phyloP scores from a whole-genome alignment of 2,888 invertebrate genomes.

The Drosophila greeni region DNA sequence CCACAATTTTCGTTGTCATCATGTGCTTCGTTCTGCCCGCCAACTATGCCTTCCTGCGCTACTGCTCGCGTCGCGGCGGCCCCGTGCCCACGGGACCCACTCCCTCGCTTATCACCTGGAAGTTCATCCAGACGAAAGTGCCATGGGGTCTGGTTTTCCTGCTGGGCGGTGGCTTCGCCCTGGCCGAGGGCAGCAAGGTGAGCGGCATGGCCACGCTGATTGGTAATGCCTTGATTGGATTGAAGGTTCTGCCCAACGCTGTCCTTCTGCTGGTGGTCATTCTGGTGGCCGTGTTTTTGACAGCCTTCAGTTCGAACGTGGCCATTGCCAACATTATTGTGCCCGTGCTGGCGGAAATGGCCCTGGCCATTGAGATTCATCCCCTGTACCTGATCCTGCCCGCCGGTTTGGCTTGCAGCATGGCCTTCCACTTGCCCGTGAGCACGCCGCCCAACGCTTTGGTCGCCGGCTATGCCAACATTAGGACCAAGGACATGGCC shows the following conservation, averaged over 20 bases:
- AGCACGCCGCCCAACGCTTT: slow-evolving; percentile 98
- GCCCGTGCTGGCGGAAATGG: slow-evolving; percentile 90
- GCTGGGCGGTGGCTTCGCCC: slow-evolving; percentile 93
- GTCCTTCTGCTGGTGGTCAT: slow-evolving; percentile 87
- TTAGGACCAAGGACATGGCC: slow-evolving; percentile 88
- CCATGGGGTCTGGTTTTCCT: slow-evolving; percentile 94
- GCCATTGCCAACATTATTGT: slow-evolving; percentile 93
- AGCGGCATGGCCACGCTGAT: slow-evolving; percentile 89
- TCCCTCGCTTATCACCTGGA: slow-evolving; percentile 89
- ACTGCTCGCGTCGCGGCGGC: slow-evolving; percentile 81
- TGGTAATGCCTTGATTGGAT: slow-evolving; percentile 84
- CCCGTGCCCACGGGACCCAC: slow-evolving; percentile 82
- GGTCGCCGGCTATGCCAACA: slow-evolving; percentile 89
- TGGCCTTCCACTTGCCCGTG: slow-evolving; percentile 95
- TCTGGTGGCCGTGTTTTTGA: slow-evolving; percentile 87
- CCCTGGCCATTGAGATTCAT: slow-evolving; percentile 85
- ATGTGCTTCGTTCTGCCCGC: slow-evolving; percentile 91
- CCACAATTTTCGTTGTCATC: slow-evolving; percentile 90
- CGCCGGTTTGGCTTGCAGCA: slow-evolving; percentile 92
- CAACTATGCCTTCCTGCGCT: slow-evolving; percentile 86
- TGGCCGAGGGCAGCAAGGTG: slow-evolving; percentile 90
- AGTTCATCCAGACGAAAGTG: slow-evolving; percentile 88
- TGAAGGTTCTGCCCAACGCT: slow-evolving; percentile 83
- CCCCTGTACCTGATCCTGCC: slow-evolving; percentile 94
- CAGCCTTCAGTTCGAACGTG: slow-evolving; percentile 94